These are phyloP conservation scores for Lagocephalus sceleratus DNA, from an alignment of 2,797 vertebrate species.

Conservation along the genomic window DNA sequence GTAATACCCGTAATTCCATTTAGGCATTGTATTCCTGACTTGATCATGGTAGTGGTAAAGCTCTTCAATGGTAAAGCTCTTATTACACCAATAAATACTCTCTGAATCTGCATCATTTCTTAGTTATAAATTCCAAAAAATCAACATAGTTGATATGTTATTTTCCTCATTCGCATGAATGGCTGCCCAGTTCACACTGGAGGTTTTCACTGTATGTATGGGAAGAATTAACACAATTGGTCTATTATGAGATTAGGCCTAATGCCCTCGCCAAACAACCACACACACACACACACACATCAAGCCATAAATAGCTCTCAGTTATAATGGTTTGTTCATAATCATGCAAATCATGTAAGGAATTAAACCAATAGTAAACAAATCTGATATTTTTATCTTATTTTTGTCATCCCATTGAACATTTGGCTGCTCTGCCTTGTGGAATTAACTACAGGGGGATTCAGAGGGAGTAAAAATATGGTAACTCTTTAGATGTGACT, in stretches of 20 bases:
- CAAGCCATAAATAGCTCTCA: conserved; percentile 39
- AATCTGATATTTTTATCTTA: conserved; percentile 42
- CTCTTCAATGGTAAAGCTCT: too few species aligned
- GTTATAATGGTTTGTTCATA: conserved; percentile 46
- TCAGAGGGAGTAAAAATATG: conserved; percentile 2
- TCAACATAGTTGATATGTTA: conserved; percentile 39
- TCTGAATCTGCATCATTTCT: conserved; percentile 50
- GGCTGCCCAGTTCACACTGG: conserved; percentile 37
- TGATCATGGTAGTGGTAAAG: conserved; percentile 40
- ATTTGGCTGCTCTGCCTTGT: too few species aligned
- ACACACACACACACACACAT: conserved; percentile 31
- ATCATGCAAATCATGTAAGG: conserved; percentile 38
- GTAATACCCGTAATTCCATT: conserved; percentile 26
- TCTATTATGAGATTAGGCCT: conserved; percentile 55
- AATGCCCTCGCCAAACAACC: conserved; percentile 34
- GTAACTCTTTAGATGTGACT: conserved; percentile 11
- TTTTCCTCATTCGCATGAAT: conserved; percentile 39
- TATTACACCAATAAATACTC: conserved; percentile 30
- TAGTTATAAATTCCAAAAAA: conserved; percentile 50
- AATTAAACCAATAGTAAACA: conserved; percentile 37
- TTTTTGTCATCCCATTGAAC: conserved; percentile 47
- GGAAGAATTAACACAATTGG: conserved; percentile 41
- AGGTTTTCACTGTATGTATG: conserved; percentile 44
- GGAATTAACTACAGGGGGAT: background rate
- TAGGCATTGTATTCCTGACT: conserved; percentile 17